These are phyloP conservation scores for Dromaius novaehollandiae DNA, from an alignment of 2,113 vertebrate species.

Conservation along the genomic window DNA sequence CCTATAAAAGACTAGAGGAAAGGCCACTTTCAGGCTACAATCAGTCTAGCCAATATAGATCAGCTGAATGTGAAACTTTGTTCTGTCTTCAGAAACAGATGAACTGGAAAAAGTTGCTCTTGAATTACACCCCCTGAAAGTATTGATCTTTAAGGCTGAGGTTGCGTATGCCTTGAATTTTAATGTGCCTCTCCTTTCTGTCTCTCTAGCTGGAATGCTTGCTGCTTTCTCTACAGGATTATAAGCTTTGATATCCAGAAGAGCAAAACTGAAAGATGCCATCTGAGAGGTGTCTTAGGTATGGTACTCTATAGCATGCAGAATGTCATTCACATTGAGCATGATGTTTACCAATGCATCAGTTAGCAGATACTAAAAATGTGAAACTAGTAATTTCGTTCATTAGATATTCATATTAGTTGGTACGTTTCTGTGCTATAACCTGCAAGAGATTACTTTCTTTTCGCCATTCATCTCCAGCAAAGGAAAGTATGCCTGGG, in stretches of 20 bases:
- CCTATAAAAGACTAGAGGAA: not conserved
- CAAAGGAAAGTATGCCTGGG: not conserved
- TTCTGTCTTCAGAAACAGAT: not conserved
- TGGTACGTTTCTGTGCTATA: not conserved
- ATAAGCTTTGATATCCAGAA: conserved; percentile 63
- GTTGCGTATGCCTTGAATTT: conserved; percentile 19
- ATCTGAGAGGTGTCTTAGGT: conserved; percentile 91
- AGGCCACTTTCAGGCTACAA: not conserved
- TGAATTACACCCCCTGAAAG: not conserved
- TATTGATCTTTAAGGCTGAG: conserved; percentile 8
- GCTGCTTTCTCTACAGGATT: conserved; percentile 28
- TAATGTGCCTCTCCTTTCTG: conserved; percentile 31
- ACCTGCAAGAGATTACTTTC: not conserved
- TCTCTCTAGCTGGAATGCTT: conserved; percentile 72
- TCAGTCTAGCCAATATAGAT: not conserved
- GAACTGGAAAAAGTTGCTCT: not conserved
- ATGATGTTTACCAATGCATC: conserved; percentile 9
- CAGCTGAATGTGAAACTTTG: not conserved
- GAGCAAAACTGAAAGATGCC: conserved; percentile 85
- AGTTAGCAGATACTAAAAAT: not conserved
- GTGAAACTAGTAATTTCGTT: not conserved
- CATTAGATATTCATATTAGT: not conserved
- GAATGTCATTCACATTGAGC: not conserved
- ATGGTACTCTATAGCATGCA: conserved; percentile 33
- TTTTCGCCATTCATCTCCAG: not conserved